phyloP scores from a whole-genome alignment of 1,140 invertebrate genomes.

The Colletes gigas region DNA sequence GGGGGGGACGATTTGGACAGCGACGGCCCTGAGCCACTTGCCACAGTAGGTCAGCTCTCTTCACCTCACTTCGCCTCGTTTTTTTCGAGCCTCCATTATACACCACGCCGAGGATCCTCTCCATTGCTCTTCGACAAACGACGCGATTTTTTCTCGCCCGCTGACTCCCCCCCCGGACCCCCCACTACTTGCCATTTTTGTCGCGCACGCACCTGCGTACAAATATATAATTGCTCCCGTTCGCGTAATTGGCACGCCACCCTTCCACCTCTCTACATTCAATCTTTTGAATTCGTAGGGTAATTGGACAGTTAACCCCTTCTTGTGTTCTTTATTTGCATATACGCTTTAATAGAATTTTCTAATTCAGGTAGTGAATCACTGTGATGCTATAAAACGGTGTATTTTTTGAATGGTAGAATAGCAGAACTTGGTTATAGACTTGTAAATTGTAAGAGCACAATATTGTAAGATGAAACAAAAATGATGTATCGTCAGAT shows the following conservation, averaged over 20 bases:
- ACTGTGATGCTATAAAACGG: too few relatives aligned
- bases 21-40: conserved; percentile 81
- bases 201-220: neutral
- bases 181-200: neutral
- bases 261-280: too few relatives aligned
- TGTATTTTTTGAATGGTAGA: too few relatives aligned
- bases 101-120: conserved; percentile 37
- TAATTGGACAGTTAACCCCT: too few relatives aligned
- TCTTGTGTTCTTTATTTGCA: too few relatives aligned
- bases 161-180: neutral
- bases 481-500: too few relatives aligned
- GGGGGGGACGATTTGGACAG: conserved; percentile 73
- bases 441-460: too few relatives aligned
- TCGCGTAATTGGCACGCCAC: neutral
- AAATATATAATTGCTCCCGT: conserved; percentile 26
- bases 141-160: conserved; percentile 7
- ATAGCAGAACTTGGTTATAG: too few relatives aligned
- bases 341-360: too few relatives aligned
- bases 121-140: conserved; percentile 32
- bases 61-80: conserved; percentile 75
- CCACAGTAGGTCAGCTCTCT: conserved; percentile 76
- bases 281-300: too few relatives aligned
- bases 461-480: too few relatives aligned
- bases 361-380: too few relatives aligned
- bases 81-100: conserved; percentile 74